Base-by-base conservation (phyloP, 2,888 invertebrate genomes). In the Drosophila histrio region DNA sequence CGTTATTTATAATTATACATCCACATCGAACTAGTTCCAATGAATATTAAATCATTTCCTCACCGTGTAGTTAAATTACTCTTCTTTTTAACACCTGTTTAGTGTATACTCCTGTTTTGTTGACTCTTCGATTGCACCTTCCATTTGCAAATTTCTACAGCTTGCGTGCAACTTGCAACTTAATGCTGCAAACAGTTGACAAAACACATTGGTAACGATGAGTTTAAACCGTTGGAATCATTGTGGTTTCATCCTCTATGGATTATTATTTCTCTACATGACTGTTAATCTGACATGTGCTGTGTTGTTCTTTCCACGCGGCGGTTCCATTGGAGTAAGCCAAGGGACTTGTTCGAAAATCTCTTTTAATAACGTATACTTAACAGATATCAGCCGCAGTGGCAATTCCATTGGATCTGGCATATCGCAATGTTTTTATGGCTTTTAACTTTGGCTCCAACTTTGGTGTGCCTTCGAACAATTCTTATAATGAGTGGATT, bases 401-500 rank as follows among this genome's bases (percentile, higher is more conserved):
- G 67, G 95, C 95, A 0, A 93, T 95, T 34, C 96, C 96, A 0
- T 89, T 96, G 15, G 95, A 95, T 78, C 92, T 95, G 2, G 94
- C 94, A 0, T 94, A 94, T 71, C 94, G 94, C 73, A 94, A 95
- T 87, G 94, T 95, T 4, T 95, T 95, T 80, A 92, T 95, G 53
- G 95, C 96, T 0, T 95, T 95, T 88, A 95, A 95, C 91, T 95
- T 96, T 86, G 96, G 95, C 83, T 93, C 94, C 0, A 94, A 94
- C 88, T 96, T 95, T 91, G 91, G 90, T 38, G 89, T 94, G 3
- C 94, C 95, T 0, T 92, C 93, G 21, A 93, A 93, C 0, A 92
- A 94, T 66, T 92, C 94, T 0, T 93, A 94, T 49, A 93, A 94
- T 89, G 73, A 93, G 19, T 93, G 93, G 81, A 93, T 92, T 44